Evolutionary conservation across 35 echinoderm and acorn worm genomes (phyloP), one percentile per base, ranked within the genome.

Genomic region (Apostichopus californicus): DNA sequence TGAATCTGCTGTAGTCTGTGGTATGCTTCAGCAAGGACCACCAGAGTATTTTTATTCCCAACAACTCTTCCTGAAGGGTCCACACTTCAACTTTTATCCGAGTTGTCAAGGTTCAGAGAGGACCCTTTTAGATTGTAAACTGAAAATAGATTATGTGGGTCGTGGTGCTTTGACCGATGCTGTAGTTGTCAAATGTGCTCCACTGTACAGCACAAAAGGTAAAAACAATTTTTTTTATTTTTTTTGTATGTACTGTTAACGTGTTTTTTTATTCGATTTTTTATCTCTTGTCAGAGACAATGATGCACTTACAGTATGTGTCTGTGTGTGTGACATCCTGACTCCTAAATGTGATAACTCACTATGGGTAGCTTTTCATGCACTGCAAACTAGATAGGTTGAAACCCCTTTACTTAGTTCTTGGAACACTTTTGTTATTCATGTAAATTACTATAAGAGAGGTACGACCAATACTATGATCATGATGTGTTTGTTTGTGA

Each of bases 1-100:
- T 75, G 71, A 75, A 75, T 75, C 71, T 75, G 71, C 71, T 75
- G 71, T 75, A 75, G 71, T 75, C 20, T 75, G 71, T 75, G 17
- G 71, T 7, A 75, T 75, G 71, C 71, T 75, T 75, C 71, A 75
- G 6, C 17, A 75, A 75, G 71, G 71, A 4, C 71, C 71, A 20
- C 71, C 71, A 7, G 71, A 75, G 20, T 75, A 75, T 75, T 75
- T 18, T 18, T 22, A 75, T 18, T 18, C 71, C n/a, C 6, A 13
- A 75, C 17, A 75, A 20, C 7, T 20, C 5, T 75, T 18, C 6
- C 6, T 75, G 12, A 6, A 18, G 7, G 71, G 71, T n/a, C 71
- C 71, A 75, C 71, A 75, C 71, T 75, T 75, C 15, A 18, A 22
- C 71, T 75, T 75, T 20, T 18, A 75, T 75, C 71, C 71, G 4